Conservation (phyloP, 2,888 invertebrate species). For the Smittia aterrima region DNA sequence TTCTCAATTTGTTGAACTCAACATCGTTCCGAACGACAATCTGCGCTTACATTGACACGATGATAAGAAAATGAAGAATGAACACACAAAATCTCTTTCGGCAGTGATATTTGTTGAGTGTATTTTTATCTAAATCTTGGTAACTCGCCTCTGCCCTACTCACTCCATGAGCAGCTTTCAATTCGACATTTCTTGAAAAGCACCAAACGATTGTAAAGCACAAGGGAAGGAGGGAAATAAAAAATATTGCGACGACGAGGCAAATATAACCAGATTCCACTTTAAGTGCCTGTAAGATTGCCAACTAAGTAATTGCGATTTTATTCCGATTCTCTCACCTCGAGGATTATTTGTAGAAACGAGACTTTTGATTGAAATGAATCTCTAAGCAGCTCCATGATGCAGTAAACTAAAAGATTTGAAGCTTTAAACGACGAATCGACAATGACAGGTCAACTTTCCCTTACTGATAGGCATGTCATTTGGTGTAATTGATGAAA, state of each 20-base stretch:
- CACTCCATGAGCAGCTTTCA: constrained; percentile 29
- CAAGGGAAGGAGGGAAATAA: constrained; percentile 66
- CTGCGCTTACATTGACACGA: constrained; percentile 41
- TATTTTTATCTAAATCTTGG: background rate
- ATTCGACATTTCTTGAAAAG: constrained; percentile 50
- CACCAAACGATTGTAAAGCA: constrained; percentile 60
- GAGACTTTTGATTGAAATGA: constrained; percentile 50
- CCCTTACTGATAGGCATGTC: constrained; percentile 53
- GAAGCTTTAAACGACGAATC: background rate
- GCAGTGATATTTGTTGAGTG: constrained; percentile 35
- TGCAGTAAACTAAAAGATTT: constrained; percentile 41
- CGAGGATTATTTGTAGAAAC: constrained; percentile 40
- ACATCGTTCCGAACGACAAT: background rate
- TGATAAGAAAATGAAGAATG: constrained; percentile 40
- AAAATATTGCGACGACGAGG: constrained; percentile 61
- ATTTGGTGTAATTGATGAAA: constrained; percentile 54
- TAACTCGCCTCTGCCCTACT: constrained; percentile 1
- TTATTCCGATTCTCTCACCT: constrained; percentile 20
- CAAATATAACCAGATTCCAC: constrained; percentile 69
- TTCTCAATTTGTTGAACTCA: no score
- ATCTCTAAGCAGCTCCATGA: constrained; percentile 49
- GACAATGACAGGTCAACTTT: background rate
- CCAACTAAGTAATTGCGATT: background rate
- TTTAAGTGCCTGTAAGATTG: constrained; percentile 62
- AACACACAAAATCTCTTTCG: constrained; percentile 41